phyloP scores from a whole-genome alignment of 2,888 invertebrate genomes.

The Drosophila quinaria region DNA sequence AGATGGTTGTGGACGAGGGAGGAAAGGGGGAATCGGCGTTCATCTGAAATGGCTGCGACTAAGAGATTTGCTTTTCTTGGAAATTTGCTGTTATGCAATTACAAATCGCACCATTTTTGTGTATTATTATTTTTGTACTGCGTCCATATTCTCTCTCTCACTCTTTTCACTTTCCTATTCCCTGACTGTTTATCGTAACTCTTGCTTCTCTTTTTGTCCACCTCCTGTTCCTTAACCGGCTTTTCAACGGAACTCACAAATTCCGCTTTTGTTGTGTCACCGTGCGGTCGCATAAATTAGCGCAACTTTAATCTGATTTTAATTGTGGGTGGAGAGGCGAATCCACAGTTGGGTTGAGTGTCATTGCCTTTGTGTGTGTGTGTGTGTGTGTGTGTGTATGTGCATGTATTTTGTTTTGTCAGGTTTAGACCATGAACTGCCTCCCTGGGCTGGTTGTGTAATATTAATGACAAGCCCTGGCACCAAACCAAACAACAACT shows the following conservation, averaged over 20 bases:
- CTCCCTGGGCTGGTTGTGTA: conserved; percentile 53
- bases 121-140: conserved; percentile 12
- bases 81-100: conserved; percentile 13
- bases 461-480: conserved; percentile 71
- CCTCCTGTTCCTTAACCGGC: conserved; percentile 25
- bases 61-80: conserved; percentile 1
- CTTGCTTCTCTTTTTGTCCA: conserved; percentile 9
- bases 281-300: conserved; percentile 84
- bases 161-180: background rate
- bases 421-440: conserved; percentile 55
- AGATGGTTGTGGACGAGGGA: background rate
- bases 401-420: conserved; percentile 32
- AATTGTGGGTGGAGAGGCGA: conserved; percentile 60
- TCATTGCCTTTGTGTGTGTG: background rate
- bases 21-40: background rate
- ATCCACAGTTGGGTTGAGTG: background rate
- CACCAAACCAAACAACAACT: conserved; percentile 25
- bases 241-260: conserved; percentile 44
- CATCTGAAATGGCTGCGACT: conserved; percentile 8
- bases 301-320: conserved; percentile 82
- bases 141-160: background rate
- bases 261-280: conserved; percentile 74
- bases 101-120: background rate
- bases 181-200: background rate
- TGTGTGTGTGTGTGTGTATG: conserved; percentile 14